phyloP scores from a whole-genome alignment of 1,140 invertebrate species.

The Drosophila lacertosa region DNA sequence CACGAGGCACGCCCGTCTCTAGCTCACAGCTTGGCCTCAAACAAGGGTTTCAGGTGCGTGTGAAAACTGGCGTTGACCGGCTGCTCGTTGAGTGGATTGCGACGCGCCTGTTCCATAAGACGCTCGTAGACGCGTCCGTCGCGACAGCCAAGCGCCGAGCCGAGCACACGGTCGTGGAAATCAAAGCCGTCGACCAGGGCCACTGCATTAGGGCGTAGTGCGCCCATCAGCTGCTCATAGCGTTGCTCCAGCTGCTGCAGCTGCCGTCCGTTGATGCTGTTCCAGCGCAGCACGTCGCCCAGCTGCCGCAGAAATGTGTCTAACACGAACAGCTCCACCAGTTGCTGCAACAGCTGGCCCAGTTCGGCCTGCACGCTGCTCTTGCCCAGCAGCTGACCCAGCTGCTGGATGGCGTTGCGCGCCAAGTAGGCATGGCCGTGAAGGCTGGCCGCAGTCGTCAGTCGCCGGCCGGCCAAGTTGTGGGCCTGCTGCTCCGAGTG shows the following conservation, averaged over 20 bases:
- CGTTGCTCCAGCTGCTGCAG: slow-evolving; percentile 87
- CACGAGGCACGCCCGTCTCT: too few species aligned
- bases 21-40: slow-evolving; percentile 88
- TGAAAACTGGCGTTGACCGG: slow-evolving; percentile 90
- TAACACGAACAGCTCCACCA: slow-evolving; percentile 91
- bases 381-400: slow-evolving; percentile 79
- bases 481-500: slow-evolving; percentile 90
- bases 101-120: slow-evolving; percentile 92
- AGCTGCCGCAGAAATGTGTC: slow-evolving; percentile 89
- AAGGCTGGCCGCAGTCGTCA: slow-evolving; percentile 89
- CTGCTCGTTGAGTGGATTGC: slow-evolving; percentile 93
- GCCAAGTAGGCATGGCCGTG: slow-evolving; percentile 91
- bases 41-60: slow-evolving; percentile 90
- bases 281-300: slow-evolving; percentile 90
- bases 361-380: slow-evolving; percentile 85
- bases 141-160: slow-evolving; percentile 93
- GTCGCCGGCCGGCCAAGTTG: slow-evolving; percentile 92
- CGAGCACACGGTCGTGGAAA: slow-evolving; percentile 91
- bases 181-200: slow-evolving; percentile 96
- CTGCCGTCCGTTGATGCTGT: slow-evolving; percentile 86
- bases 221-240: slow-evolving; percentile 88
- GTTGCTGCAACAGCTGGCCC: slow-evolving; percentile 86
- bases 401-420: slow-evolving; percentile 84
- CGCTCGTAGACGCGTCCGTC: slow-evolving; percentile 96
- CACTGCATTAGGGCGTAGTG: slow-evolving; percentile 93